Conservation (phyloP, 2,113 vertebrate species). For the Canis aureus region DNA sequence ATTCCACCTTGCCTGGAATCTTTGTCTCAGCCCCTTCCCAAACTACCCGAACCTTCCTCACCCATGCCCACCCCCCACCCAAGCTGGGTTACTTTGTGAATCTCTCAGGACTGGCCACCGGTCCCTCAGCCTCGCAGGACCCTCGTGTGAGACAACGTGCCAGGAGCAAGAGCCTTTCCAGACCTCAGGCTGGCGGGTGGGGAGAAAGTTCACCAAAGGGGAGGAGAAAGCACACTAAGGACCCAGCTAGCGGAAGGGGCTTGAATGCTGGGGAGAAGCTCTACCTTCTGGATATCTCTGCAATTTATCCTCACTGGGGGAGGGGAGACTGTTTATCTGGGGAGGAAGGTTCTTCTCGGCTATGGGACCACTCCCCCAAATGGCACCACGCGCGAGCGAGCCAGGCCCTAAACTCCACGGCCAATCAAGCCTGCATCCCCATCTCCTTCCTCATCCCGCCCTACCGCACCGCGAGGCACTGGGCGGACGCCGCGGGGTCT, state of each 20-base stretch:
- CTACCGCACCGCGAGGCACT: background rate
- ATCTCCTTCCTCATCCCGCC: too few relatives aligned
- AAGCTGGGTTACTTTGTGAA: background rate
- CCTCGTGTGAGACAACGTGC: rapidly evolving
- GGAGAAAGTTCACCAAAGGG: constrained; percentile 49
- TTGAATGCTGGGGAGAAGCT: background rate
- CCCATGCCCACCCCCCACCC: background rate
- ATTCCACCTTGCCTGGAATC: background rate
- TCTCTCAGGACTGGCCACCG: background rate
- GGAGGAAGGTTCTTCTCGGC: background rate
- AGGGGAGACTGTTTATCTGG: background rate
- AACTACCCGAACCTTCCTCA: background rate
- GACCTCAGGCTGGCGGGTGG: background rate
- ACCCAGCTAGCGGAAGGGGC: background rate
- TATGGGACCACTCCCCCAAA: background rate
- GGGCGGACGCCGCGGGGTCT: background rate
- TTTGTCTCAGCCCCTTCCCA: background rate
- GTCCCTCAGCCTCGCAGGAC: background rate
- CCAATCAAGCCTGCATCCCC: background rate
- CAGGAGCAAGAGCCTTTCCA: background rate
- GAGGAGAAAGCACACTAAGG: background rate
- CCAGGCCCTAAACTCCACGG: constrained; percentile 24
- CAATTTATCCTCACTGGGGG: background rate
- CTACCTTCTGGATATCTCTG: background rate
- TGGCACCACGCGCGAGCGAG: background rate